Percentiles rank a stretch among this genome's conserved stretches.
Evolutionary conservation across 2,113 vertebrate genomes (phyloP).

Genomic region (Pimephales promelas): DNA sequence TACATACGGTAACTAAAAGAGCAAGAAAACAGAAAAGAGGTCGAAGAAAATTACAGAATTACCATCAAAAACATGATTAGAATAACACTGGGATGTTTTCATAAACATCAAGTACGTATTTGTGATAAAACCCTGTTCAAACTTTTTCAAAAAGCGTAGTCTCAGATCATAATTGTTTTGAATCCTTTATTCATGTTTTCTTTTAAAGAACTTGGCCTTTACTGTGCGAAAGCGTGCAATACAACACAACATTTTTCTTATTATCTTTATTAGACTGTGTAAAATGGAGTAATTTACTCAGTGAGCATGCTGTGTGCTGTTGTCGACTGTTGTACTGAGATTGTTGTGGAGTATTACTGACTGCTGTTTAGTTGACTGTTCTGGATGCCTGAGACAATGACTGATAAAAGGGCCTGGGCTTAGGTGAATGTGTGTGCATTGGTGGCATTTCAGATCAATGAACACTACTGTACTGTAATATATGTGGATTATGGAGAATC

Average conservation of each 20-base stretch:
- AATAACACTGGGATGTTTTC: not conserved
- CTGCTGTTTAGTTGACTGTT: not conserved
- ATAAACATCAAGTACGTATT: not conserved
- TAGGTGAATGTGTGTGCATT: not conserved
- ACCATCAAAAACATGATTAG: not conserved
- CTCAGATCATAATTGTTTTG: not conserved
- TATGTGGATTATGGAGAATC: conserved; percentile 19
- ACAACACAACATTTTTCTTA: no score
- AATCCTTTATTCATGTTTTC: not conserved
- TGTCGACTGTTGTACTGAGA: not conserved
- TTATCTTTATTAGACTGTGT: not conserved
- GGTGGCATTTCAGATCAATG: conserved; percentile 11
- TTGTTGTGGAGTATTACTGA: not conserved
- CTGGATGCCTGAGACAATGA: not conserved
- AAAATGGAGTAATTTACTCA: not conserved
- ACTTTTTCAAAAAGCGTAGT: not conserved
- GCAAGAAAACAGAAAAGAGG: not conserved
- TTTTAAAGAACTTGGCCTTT: not conserved
- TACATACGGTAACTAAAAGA: conserved; percentile 81
- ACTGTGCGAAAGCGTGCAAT: not conserved
- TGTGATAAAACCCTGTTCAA: not conserved
- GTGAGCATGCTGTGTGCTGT: not conserved
- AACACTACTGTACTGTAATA: not conserved
- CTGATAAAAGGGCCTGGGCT: not conserved
- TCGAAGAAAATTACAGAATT: not conserved